These are phyloP conservation scores for Notechis scutatus DNA, from an alignment of 2,113 vertebrate species.

Conservation along the genomic window DNA sequence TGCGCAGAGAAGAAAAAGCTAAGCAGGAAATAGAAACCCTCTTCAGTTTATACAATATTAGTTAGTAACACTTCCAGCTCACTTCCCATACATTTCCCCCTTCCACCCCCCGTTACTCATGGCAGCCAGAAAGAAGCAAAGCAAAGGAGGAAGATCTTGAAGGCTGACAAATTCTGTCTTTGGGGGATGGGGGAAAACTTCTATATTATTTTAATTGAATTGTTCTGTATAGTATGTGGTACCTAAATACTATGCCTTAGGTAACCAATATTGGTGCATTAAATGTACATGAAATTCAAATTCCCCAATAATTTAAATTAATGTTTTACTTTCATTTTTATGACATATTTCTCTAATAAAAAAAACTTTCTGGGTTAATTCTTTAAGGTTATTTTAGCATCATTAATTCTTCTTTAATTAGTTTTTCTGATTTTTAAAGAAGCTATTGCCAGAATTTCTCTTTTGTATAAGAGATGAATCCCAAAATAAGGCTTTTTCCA, in stretches of 20 bases:
- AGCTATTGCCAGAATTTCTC: neutral
- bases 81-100: too few species aligned
- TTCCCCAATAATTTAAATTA: neutral
- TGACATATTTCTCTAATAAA: constrained; percentile 37
- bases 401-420: neutral
- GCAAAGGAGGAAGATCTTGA: too few species aligned
- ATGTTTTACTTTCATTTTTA: constrained; percentile 34
- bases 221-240: neutral
- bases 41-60: too few species aligned
- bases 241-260: constrained; percentile 20
- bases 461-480: neutral
- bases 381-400: neutral
- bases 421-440: neutral
- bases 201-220: neutral
- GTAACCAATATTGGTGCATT: neutral
- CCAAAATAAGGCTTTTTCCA: neutral
- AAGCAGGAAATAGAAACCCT: too few species aligned
- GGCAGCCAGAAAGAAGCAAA: too few species aligned
- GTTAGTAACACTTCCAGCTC: too few species aligned
- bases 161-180: neutral
- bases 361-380: neutral
- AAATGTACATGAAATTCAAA: constrained; percentile 19
- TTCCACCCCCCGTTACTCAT: too few species aligned
- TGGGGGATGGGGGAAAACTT: neutral
- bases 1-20: too few species aligned